Evolutionary conservation across 2,797 vertebrate species (phyloP), one percentile per base, ranked within the genome.

Genomic region (Philypnodon macrostomus): DNA sequence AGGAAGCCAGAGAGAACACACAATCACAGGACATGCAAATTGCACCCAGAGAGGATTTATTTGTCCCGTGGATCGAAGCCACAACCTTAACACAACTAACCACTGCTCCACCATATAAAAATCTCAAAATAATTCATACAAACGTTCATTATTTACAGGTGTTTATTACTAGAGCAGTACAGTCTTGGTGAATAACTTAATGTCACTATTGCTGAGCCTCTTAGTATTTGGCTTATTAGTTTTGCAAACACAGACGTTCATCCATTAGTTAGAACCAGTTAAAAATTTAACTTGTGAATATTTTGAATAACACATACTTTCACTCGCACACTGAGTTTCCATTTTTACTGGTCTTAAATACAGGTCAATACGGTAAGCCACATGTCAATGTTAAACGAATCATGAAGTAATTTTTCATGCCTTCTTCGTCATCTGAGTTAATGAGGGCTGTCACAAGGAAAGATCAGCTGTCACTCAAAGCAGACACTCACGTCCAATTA

Each of bases 391-490:
- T 21, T 38, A 32, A 58, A 51, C 49, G 52, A 70, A 32, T 66
- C 36, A 48, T 29, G 18, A 12, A 38, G 19, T 2, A 21, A 44
- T 38, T 23, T 30, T 11, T 26, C 37, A n/a, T 16, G 11, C 39
- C 2, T 30, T 47, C 41, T 16, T 4, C 5, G 21, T 47, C 30
- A 18, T 30, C 55, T 59, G 37, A 36, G 46, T 61, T 59, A 65
- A 63, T 52, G 48, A 18, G 34, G 17, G 27, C 42, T 62, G 61
- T 53, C 50, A 77, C 57, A 49, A 42, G 24, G 15, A 66, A 47
- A 61, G 37, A 60, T 72, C 63, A 53, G 30, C 59, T 68, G 58
- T 58, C 73, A 68, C 47, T 68, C 69, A 70, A 30, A 40, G 32
- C 42, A 34, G 19, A 32, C 30, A 48, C 31, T 51, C 53, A 36